Percentiles rank a stretch among this genome's conserved stretches.
Evolutionary conservation across 2,113 vertebrate genomes (phyloP).

Genomic region (Syrrhaptes paradoxus): DNA sequence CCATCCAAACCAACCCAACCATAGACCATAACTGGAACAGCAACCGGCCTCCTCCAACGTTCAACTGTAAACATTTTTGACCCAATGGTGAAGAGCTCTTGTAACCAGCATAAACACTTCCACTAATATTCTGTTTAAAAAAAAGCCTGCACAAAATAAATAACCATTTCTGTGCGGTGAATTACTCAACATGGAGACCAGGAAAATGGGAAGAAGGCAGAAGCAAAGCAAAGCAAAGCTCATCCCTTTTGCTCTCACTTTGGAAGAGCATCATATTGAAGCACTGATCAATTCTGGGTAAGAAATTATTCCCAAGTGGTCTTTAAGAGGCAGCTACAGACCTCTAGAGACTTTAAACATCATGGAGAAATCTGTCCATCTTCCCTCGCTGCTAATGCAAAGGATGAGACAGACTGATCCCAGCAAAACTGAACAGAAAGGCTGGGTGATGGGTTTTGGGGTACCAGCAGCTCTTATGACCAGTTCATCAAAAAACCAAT

Average conservation of each 20-base stretch:
- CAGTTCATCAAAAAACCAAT: not conserved
- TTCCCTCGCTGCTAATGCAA: not conserved
- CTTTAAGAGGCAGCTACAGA: not conserved
- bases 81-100: not conserved
- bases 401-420: rapidly evolving
- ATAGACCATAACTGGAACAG: rapidly evolving
- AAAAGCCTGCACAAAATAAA: not conserved
- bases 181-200: rapidly evolving
- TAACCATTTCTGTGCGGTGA: not conserved
- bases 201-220: not conserved
- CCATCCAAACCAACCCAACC: not conserved
- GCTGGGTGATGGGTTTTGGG: too few species aligned
- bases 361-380: not conserved
- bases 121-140: not conserved
- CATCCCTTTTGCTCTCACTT: not conserved
- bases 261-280: not conserved
- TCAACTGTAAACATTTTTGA: not conserved
- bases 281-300: not conserved
- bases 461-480: not conserved
- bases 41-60: not conserved
- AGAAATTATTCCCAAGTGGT: not conserved
- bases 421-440: not conserved
- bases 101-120: not conserved
- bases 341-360: not conserved
- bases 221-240: not conserved